A percentile compares a stretch with the other conserved stretches of the same genome.
Evolutionary conservation across 2,113 vertebrate genomes (phyloP).

Genomic region (Ptilorrhoa leucosticta): DNA sequence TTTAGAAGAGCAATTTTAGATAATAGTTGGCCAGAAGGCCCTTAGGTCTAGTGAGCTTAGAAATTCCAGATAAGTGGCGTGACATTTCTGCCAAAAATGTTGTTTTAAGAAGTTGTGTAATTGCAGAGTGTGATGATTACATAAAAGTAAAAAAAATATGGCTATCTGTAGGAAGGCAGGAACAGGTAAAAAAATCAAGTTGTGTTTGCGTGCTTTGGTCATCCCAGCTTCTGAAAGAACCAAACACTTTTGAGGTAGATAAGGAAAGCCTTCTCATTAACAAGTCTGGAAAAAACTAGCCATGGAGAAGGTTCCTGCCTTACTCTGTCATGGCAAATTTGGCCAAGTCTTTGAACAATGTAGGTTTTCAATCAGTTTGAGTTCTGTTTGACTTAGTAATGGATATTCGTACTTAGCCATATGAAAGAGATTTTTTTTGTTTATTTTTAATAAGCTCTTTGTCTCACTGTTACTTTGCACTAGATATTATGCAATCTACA

Average conservation of each 20-base stretch:
- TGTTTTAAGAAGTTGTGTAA: not conserved
- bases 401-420: not conserved
- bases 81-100: not conserved
- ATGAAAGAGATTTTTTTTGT: not conserved
- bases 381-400: not conserved
- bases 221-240: not conserved
- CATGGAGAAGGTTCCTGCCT: not conserved
- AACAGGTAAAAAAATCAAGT: not conserved
- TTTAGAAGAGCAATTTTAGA: not conserved
- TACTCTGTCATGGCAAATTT: not conserved
- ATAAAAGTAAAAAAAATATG: not conserved
- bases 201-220: not conserved
- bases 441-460: not conserved
- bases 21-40: not conserved
- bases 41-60: not conserved
- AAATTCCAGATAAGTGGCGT: not conserved
- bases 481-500: not conserved
- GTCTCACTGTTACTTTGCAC: not conserved
- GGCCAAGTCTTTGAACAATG: not conserved
- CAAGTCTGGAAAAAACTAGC: not conserved
- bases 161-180: not conserved
- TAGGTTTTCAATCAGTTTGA: not conserved
- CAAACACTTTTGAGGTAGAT: not conserved
- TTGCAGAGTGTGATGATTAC: not conserved
- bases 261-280: not conserved